Conservation (phyloP, 2,113 vertebrate species). For the Canis aureus region DNA sequence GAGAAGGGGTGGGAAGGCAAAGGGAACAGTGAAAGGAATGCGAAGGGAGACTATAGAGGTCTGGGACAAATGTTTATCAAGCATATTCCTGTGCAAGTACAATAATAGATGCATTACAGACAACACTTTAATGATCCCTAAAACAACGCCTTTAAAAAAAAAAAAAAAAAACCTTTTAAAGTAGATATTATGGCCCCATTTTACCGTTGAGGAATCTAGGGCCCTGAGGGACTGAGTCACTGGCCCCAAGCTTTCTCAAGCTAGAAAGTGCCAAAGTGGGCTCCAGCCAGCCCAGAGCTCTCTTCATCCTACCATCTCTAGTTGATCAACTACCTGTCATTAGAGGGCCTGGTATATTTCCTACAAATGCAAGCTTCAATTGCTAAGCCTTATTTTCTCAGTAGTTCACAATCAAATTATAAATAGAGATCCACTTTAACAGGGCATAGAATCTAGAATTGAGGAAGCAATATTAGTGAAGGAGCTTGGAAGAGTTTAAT, state of each 20-base stretch:
- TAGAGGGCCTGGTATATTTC: slow-evolving; percentile 5
- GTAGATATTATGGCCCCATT: background rate
- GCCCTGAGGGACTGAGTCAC: background rate
- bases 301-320: background rate
- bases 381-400: slow-evolving; percentile 42
- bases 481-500: background rate
- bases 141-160: background rate
- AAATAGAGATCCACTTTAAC: slow-evolving; percentile 43
- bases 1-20: background rate
- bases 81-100: background rate
- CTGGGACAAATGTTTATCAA: background rate
- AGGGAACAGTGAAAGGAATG: background rate
- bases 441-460: background rate
- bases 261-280: slow-evolving; percentile 3
- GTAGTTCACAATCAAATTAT: slow-evolving; percentile 10
- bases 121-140: background rate
- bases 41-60: background rate
- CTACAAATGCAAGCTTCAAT: slow-evolving; percentile 15
- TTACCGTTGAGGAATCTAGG: background rate
- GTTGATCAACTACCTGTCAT: background rate
- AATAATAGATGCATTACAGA: background rate
- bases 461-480: background rate
- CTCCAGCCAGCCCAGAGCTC: background rate
- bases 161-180: background rate
- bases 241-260: background rate